Conservation (phyloP, 2,113 vertebrate genomes). For the Epinephelus lanceolatus region DNA sequence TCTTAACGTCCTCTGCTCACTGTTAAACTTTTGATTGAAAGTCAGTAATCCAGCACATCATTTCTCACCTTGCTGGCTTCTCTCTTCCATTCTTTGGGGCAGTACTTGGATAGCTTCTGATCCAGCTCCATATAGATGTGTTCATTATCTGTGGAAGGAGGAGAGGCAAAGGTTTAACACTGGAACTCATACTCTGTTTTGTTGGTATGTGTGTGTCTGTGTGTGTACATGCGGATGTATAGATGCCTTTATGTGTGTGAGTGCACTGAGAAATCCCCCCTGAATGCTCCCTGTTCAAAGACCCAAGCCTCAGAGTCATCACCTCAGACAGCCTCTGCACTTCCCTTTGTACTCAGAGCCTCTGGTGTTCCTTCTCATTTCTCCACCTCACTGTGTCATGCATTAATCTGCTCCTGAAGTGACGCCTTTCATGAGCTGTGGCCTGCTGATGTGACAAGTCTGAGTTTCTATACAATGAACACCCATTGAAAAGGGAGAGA, state of each 20-base stretch:
- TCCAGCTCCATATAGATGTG: conserved; percentile 98
- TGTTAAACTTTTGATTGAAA: neutral
- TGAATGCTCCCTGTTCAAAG: conserved; percentile 56
- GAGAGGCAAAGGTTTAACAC: conserved; percentile 34
- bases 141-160: conserved; percentile 91
- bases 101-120: conserved; percentile 99
- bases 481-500: conserved; percentile 9
- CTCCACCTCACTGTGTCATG: conserved; percentile 32
- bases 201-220: conserved; percentile 17
- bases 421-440: conserved; percentile 44
- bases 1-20: neutral
- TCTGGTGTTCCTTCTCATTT: conserved; percentile 33
- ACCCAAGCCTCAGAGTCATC: conserved; percentile 15
- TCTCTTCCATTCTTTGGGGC: conserved; percentile 99
- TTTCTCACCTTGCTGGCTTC: conserved; percentile 96
- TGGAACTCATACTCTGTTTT: neutral
- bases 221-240: conserved; percentile 6
- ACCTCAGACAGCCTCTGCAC: conserved; percentile 49
- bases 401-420: conserved; percentile 55
- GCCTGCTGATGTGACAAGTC: conserved; percentile 55
- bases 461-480: conserved; percentile 36
- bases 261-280: conserved; percentile 19
- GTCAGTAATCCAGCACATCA: neutral
- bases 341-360: conserved; percentile 46
- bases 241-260: conserved; percentile 21